These are phyloP conservation scores for Sylvilagus bachmani DNA, from an alignment of 2,113 vertebrate species.

Conservation along the genomic window DNA sequence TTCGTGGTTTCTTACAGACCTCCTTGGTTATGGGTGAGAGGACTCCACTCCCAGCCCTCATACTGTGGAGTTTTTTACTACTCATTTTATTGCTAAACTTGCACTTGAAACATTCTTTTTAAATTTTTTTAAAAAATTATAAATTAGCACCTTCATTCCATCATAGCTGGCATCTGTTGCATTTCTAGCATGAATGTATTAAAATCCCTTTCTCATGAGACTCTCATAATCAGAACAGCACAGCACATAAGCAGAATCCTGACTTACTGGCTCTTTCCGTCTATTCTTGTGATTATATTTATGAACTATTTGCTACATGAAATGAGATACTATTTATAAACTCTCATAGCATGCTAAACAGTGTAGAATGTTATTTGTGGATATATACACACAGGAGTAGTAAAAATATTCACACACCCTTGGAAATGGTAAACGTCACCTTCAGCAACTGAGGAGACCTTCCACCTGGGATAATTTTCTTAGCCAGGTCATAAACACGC, in stretches of 20 bases:
- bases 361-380: not conserved
- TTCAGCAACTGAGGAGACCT: slow-evolving; percentile 49
- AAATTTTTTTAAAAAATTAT: slow-evolving; percentile 7
- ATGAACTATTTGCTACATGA: not conserved
- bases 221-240: slow-evolving; percentile 61
- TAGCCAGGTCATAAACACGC: slow-evolving; percentile 52
- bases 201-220: slow-evolving; percentile 67
- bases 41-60: not conserved
- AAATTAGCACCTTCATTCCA: slow-evolving; percentile 63
- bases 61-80: not conserved
- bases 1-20: slow-evolving; percentile 50
- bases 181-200: slow-evolving; percentile 76
- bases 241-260: slow-evolving; percentile 59
- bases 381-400: not conserved
- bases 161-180: slow-evolving; percentile 38
- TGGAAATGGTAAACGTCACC: slow-evolving; percentile 52
- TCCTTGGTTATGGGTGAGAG: slow-evolving; percentile 64
- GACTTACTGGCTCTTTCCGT: not conserved
- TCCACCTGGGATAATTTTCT: not conserved
- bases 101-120: slow-evolving; percentile 45
- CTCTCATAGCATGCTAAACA: not conserved
- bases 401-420: slow-evolving; percentile 35
- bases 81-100: slow-evolving; percentile 56
- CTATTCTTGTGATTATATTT: not conserved
- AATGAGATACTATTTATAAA: slow-evolving; percentile 23